Conservation (phyloP, 2,888 invertebrate genomes). For the Callyntrura guangdongensis region DNA sequence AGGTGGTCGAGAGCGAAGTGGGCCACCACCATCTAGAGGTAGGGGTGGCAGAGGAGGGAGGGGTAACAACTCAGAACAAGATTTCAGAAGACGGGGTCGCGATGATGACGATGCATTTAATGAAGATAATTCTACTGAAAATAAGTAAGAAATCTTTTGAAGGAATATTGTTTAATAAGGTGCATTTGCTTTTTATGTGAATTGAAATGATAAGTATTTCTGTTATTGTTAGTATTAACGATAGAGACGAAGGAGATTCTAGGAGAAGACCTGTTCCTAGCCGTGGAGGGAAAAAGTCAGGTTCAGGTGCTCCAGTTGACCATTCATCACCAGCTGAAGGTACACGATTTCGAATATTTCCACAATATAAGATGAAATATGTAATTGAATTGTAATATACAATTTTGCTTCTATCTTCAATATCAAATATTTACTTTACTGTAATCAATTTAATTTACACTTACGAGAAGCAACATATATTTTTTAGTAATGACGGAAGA, state of each 20-base stretch:
- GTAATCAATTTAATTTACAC: too few relatives aligned
- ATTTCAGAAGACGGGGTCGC: constrained; percentile 79
- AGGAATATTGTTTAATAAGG: too few relatives aligned
- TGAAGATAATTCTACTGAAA: constrained; percentile 80
- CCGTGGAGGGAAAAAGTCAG: constrained; percentile 80
- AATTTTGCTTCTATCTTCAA: too few relatives aligned
- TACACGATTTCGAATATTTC: too few relatives aligned
- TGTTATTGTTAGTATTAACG: constrained; percentile 79
- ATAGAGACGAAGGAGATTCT: constrained; percentile 80
- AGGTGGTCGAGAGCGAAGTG: constrained; percentile 78
- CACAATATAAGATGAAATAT: too few relatives aligned
- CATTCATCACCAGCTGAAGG: constrained; percentile 81
- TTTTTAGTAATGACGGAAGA: too few relatives aligned
- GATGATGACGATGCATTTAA: constrained; percentile 81
- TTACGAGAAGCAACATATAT: too few relatives aligned
- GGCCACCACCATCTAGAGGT: constrained; percentile 73
- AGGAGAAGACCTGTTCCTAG: constrained; percentile 79
- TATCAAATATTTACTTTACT: too few relatives aligned
- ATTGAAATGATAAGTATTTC: too few relatives aligned
- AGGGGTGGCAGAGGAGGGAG: constrained; percentile 74
- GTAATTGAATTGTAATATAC: too few relatives aligned
- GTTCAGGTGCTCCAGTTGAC: constrained; percentile 82
- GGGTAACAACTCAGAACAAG: constrained; percentile 75
- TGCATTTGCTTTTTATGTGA: too few relatives aligned
- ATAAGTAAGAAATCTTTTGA: constrained; percentile 76